These are phyloP conservation scores for Chaetodon auriga DNA, from an alignment of 2,113 vertebrate species.

Conservation along the genomic window DNA sequence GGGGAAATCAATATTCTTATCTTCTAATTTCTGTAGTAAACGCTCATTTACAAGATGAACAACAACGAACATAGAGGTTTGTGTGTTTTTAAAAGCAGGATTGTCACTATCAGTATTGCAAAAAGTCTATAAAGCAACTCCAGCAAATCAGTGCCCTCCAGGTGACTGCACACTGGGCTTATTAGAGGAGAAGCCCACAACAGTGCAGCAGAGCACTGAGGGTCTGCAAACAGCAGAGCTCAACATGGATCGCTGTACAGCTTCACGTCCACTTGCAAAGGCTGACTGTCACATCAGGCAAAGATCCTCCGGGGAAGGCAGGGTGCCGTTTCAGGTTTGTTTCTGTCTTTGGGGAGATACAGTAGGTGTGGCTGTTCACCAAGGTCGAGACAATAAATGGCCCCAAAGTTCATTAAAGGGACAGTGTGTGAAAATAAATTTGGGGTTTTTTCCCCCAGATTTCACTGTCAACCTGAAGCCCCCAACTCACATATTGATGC, in stretches of 20 bases:
- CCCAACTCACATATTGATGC: background rate
- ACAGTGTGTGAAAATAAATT: background rate
- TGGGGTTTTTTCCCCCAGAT: conserved; percentile 9
- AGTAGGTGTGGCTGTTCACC: background rate
- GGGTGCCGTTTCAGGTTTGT: background rate
- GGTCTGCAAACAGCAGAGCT: conserved; percentile 2
- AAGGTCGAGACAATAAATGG: background rate
- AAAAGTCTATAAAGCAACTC: background rate
- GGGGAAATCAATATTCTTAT: conserved; percentile 22
- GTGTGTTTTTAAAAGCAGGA: background rate
- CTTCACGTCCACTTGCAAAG: background rate
- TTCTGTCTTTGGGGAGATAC: conserved; percentile 12
- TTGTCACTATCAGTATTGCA: background rate
- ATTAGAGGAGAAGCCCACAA: background rate
- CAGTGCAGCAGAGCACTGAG: background rate
- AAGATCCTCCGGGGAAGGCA: background rate
- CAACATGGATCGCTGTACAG: background rate
- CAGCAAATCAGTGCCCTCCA: background rate
- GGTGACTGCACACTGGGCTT: conserved; percentile 13
- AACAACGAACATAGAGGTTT: background rate
- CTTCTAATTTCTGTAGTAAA: background rate
- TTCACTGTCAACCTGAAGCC: background rate
- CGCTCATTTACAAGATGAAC: conserved; percentile 1
- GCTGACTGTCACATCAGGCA: background rate
- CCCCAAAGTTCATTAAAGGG: conserved; percentile 16